Evolutionary conservation across 1,140 invertebrate species (phyloP), one percentile per base, ranked within the genome.

Genomic region (Musca vetustissima): DNA sequence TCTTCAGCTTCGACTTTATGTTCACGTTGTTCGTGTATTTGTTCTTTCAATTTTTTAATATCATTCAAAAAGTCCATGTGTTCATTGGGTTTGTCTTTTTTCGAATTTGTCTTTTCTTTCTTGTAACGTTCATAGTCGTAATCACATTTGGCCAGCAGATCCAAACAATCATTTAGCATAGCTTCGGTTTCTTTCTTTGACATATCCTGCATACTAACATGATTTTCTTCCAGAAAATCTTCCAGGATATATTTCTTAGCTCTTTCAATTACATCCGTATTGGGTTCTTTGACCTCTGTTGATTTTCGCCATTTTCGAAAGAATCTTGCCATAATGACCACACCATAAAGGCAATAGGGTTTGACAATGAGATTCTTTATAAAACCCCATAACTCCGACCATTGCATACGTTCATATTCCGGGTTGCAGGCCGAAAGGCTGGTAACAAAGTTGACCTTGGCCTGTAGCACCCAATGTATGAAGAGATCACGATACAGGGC

Each of bases 191-290:
- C 74, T 52, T 75, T 74, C 25, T 79, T 78, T 6, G 74, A 73
- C 76, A 82, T 76, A 21, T 82, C 80, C 17, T 70, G 71, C 78
- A 82, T 82, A 25, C 80, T 79, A 7, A 82, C 73, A 64, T 73
- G 77, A 36, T 82, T 77, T 53, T 79, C 79, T 66, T 82, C 80
- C 0, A 82, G 71, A 48, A 79, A 82, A 53, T 82, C 80, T 73
- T 82, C 80, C 4, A 82, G 69, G 9, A 82, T 73, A 70, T 82
- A 82, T 57, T 82, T 82, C 53, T 79, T 77, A 1, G 80, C 76
- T 2, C 80, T 74, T 36, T 82, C 78, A 1, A 72, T 59, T 71
- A 74, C 70, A 47, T 82, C 79, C 64, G 61, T 32, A 14, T 47
- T 68, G 17, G 49, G 71, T 50, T 14, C 43, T 69, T 47, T 73